Base-by-base conservation (phyloP, 2,113 vertebrate species). In the Eretmochelys imbricata region DNA sequence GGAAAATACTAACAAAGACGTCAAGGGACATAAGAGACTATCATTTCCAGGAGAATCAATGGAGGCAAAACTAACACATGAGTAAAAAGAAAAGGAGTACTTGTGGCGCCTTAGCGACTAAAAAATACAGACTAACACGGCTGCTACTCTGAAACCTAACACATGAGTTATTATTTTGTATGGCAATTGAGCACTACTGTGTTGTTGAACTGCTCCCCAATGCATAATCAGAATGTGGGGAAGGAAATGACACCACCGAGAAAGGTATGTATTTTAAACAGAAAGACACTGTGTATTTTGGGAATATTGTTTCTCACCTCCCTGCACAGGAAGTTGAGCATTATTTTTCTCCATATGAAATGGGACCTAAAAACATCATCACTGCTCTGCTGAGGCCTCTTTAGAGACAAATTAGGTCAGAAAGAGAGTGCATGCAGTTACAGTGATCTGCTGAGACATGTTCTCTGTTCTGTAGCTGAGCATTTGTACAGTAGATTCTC, bases 171-270 rank as follows among this genome's bases (percentile, higher is more conserved):
- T 96, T 95, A 96, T 94, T 85, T 53, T 10, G 53, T 69, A 72
- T 80, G 31, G 50, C 55, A 84, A 42, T 97, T 89, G 55, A 57
- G 25, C 94, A 94, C 57, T 94, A 62, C 75, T 95, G 93, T 94
- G 96, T 93, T 91, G 92, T 86, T 96, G 94, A 95, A 10, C 87
- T 95, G 93, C 72, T 96, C 59, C 85, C 10, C n/a, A 82, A 57
- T 84, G 83, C 78, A 92, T 94, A 95, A 95, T 88, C 92, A 94
- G 82, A 88, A 76, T 82, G 81, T 57, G 80, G 75, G 50, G 72
- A 94, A 19, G 93, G 96, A 97, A 97, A 88, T 98, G 96, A 97
- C 95, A 94, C 85, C 92, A 31, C 65, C 29, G 48, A 88, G 90
- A 91, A 87, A 88, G 1, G 57, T 0, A 81, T 82, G 81, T 88